Base-by-base conservation (phyloP, 2,888 invertebrate genomes). In the Nezara viridula region DNA sequence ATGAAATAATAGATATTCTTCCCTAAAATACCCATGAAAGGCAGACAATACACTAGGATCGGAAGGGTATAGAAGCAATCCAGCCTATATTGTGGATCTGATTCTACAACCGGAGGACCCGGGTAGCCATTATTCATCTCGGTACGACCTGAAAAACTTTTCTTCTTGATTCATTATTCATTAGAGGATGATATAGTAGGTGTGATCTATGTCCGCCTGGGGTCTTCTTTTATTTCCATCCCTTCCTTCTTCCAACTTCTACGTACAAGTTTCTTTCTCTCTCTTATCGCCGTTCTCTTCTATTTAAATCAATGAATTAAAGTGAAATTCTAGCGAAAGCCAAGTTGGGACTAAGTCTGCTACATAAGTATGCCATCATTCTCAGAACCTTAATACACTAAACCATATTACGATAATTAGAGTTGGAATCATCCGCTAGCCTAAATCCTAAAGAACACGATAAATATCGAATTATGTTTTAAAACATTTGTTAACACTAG, bases 141-240 rank as follows among this genome's bases (percentile, higher is more conserved):
- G 44, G 40, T 37, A 77, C 44, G 44, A 37, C 44, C 77, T 24
- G 40, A 77, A 77, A 77, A 77, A 77, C 40, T 77, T 77, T 77
- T 77, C 66, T 66, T 12, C 77, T 77, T 44, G 77, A 77, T 77
- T 77, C 77, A 77, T 77, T 77, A 77, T 77, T 77, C 77, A 77
- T 77, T 77, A 77, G 77, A 44, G 44, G 77, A 77, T 77, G 77
- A 77, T 77, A 77, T 77, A 77, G 77, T 77, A 77, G 77, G 77
- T 77, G 77, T 77, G 77, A 77, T 77, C 77, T 77, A 77, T 77
- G 77, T 77, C n/a, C 32, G 66, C 32, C 4, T 3, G 40, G 37
- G 37, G 0, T 40, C 77, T 77, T 77, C 77, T 66, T 66, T 66
- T 66, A 77, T 77, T 77, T 44, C 77, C 44, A 40, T 77, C 19